Base-by-base conservation (phyloP, 2,888 invertebrate genomes). In the Drosophila seclusa region DNA sequence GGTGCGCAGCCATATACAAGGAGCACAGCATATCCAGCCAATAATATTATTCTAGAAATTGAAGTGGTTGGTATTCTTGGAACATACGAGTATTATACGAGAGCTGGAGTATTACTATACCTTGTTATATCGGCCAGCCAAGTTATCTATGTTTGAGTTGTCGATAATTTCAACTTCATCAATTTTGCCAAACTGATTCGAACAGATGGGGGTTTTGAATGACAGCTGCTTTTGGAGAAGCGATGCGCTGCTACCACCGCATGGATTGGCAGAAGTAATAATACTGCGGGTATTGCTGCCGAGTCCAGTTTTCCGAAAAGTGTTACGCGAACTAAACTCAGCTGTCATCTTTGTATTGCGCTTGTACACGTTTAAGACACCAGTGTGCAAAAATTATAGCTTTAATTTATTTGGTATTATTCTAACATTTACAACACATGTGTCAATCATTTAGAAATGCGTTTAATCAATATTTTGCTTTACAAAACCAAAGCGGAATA, bases 21-120 rank as follows among this genome's bases (percentile, higher is more conserved):
- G 95, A 40, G 94, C 94, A 84, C 95, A 95, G 77, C 95, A 95
- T 69, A 95, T 93, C 94, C 94, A 95, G 50, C 94, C 94, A 54
- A 94, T 92, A 16, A 93, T 83, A 36, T 91, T 91, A 52, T 92
- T 91, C 91, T 80, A 77, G 55, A 79, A 64, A 21, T 18, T 29
- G 7, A 10, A 36, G 5, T 6, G 24, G 8, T 16, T 16, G 7
- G 13, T 24, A 31, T 32, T 16, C 10, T 54, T 7, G 34, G 4
- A 48, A 27, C 21, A 24, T 13, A 11, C 13, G 24, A 6, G 10
- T n/a, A 18, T 18, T 29, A 11, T 38, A 18, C 7, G 21, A 11
- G 8, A 34, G 16, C 10, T 21, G 4, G 2, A 24, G 2, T 29
- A 11, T 18, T 4, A 11, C 1, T 10, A 1, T 13, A 92, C 92